Percentiles rank a stretch among this genome's conserved stretches.
Conservation (phyloP, 2,797 vertebrate genomes). For the Hoplostethus mediterraneus region DNA sequence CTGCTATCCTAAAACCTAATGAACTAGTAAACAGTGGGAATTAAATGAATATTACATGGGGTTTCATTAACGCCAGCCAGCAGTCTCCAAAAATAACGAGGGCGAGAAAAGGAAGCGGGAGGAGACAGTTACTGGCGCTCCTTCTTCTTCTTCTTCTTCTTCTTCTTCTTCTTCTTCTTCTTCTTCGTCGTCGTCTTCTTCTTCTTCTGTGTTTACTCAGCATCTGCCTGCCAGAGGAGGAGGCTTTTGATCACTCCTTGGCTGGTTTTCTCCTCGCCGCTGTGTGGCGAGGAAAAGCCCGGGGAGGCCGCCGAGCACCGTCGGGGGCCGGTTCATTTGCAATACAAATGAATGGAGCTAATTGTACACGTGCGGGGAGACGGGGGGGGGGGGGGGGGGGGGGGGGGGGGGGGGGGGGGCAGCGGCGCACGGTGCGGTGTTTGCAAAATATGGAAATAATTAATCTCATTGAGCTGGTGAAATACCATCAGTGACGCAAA, state of each 20-base stretch:
- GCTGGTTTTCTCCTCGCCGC: slow-evolving; percentile 61
- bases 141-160: slow-evolving; percentile 15
- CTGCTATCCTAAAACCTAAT: slow-evolving; percentile 78
- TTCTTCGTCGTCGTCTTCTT: slow-evolving; percentile 1
- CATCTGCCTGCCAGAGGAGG: slow-evolving; percentile 66
- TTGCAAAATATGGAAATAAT: slow-evolving; percentile 80
- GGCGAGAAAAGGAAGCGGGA: slow-evolving; percentile 48
- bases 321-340: slow-evolving; percentile 66
- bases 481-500: slow-evolving; percentile 74
- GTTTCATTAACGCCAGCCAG: slow-evolving; percentile 75
- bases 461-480: slow-evolving; percentile 74
- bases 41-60: slow-evolving; percentile 77
- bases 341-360: slow-evolving; percentile 78
- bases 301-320: slow-evolving; percentile 49
- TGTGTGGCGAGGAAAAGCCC: slow-evolving; percentile 64
- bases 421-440: slow-evolving; percentile 54
- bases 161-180: slow-evolving; percentile 11
- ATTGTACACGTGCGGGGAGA: slow-evolving; percentile 71
- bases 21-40: slow-evolving; percentile 77
- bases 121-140: slow-evolving; percentile 55
- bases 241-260: slow-evolving; percentile 73
- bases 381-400: neutral
- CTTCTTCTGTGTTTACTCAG: slow-evolving; percentile 65
- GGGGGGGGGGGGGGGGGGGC: neutral
- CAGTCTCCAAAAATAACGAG: slow-evolving; percentile 75